A percentile compares a stretch with the other conserved stretches of the same genome.
Conservation (phyloP, 2,797 vertebrate genomes). For the Pyrocephalus nanus region DNA sequence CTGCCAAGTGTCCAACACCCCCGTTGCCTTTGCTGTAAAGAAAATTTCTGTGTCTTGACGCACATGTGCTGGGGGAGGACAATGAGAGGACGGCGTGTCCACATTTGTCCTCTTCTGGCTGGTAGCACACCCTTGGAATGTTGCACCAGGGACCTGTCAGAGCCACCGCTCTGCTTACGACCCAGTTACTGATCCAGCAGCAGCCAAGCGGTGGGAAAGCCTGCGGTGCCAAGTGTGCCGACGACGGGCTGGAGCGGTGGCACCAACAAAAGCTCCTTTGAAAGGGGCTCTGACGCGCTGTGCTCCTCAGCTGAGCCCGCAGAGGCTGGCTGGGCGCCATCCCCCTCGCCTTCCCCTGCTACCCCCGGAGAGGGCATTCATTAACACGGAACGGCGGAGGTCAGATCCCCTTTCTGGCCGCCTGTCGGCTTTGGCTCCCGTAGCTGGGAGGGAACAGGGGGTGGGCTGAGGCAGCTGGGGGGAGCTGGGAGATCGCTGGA, state of each 20-base stretch:
- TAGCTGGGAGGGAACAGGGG: not conserved
- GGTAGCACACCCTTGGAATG: not conserved
- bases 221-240: not conserved
- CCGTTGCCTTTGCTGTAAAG: not conserved
- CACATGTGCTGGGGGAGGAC: not conserved
- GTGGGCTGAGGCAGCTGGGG: not conserved
- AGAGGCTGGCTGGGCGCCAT: slow-evolving; percentile 59
- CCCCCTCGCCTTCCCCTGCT: slow-evolving; percentile 55
- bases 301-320: not conserved
- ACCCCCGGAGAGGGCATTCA: slow-evolving; percentile 4
- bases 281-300: not conserved
- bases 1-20: not conserved
- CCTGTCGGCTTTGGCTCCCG: not conserved
- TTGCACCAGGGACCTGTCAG: not conserved
- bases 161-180: not conserved
- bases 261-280: slow-evolving; percentile 31
- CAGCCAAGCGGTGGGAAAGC: not conserved
- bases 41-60: fast-evolving
- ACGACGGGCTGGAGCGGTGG: fast-evolving
- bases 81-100: fast-evolving
- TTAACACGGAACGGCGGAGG: not conserved
- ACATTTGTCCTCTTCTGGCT: not conserved
- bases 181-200: not conserved
- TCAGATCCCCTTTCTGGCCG: not conserved
- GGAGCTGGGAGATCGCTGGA: not conserved